Evolutionary conservation across 2,113 vertebrate genomes (phyloP), one percentile per base, ranked within the genome.

Genomic region (Ciconia stormi): DNA sequence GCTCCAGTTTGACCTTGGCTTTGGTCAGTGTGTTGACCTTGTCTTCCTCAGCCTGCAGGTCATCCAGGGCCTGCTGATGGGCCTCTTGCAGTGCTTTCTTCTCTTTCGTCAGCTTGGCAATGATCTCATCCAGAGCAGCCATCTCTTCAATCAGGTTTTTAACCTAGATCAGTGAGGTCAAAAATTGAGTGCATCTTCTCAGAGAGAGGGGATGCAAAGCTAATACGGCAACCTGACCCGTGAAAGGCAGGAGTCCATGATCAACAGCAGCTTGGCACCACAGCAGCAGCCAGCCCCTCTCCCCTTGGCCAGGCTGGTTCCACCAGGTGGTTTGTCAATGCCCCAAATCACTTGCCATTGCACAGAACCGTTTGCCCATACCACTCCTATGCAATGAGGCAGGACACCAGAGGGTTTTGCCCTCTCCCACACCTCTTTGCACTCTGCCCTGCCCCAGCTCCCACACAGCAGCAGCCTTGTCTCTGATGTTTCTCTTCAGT

Each of bases 111-210:
- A 99, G 97, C 95, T 98, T 99, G 88, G 98, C 98, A 67, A 99
- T 99, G 16, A 97, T 98, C 93, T 99, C 99, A 65, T 99, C 99
- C 96, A 99, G 97, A 36, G 93, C 98, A 2, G 99, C 98, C 99
- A 99, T 99, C 97, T 99, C 99, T 94, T 99, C 99, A 4, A 98
- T 98, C 89, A 99, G 97, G 97, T 99, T 99, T 98, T 99, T 99
- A 90, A 99, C 99, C 99, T 99, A 95, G 2, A 76, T 34, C 90
- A 44, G 19, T 5, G 22, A 58, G 49, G 40, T 66, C 22, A 79
- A 84, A 56, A 71, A 47, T 4, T 30, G 27, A 85, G 63, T 3
- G 2, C 59, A 50, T 9, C 42, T 71, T 53, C 62, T 92, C 49
- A 72, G 42, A 63, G 12, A 44, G 19, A 83, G 40, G 10, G 6